Percentiles rank a stretch among this genome's conserved stretches.
These are phyloP conservation scores for Thryonomys swinderianus DNA, from an alignment of 2,113 vertebrate species.

Conservation along the genomic window DNA sequence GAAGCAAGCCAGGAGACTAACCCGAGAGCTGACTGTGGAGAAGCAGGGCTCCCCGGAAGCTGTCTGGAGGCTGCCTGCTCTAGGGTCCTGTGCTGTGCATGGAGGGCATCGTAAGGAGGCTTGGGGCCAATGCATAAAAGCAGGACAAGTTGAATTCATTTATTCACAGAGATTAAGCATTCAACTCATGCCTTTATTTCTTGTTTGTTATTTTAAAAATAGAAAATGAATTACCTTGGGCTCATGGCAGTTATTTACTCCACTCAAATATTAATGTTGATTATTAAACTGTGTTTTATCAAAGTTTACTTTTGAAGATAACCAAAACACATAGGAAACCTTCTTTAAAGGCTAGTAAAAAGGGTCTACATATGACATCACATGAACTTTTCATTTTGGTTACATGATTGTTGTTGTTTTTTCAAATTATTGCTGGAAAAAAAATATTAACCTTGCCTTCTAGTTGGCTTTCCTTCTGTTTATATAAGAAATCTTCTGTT, in stretches of 20 bases:
- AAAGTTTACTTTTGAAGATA: slow-evolving; percentile 43
- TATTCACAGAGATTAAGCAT: not conserved
- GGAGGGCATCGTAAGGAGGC: not conserved
- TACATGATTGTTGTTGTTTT: not conserved
- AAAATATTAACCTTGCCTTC: not conserved
- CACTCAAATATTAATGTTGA: slow-evolving; percentile 16
- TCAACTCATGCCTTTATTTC: not conserved
- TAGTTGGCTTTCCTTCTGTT: not conserved
- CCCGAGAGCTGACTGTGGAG: not conserved
- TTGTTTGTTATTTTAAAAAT: slow-evolving; percentile 43
- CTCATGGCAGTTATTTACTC: slow-evolving; percentile 28
- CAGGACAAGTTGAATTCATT: not conserved
- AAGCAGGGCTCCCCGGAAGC: not conserved
- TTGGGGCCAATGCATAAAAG: not conserved
- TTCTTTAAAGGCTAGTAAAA: not conserved
- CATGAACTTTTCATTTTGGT: slow-evolving; percentile 25
- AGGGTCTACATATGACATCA: not conserved
- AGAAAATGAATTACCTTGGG: not conserved
- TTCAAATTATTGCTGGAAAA: slow-evolving; percentile 18
- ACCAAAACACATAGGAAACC: not conserved
- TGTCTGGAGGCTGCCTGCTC: not conserved
- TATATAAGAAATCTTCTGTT: not conserved
- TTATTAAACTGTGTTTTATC: slow-evolving; percentile 26
- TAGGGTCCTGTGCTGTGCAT: not conserved
- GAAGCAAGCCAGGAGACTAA: not conserved